phyloP scores from a whole-genome alignment of 2,113 vertebrate species.

The Neoarius graeffei region DNA sequence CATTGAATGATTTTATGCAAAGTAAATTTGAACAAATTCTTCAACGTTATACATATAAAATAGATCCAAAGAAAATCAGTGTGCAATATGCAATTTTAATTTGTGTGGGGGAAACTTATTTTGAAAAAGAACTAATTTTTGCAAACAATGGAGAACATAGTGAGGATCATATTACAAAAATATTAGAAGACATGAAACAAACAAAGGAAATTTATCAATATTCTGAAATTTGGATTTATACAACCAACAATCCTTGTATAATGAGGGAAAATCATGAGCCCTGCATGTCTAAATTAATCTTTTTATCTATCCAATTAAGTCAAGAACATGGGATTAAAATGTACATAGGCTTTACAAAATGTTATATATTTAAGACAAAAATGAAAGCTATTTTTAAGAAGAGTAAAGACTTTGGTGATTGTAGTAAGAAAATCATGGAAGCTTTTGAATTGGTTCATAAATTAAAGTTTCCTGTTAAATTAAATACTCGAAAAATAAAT shows the following conservation, averaged over 20 bases:
- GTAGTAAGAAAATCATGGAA: background rate
- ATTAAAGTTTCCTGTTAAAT: background rate
- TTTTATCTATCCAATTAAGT: background rate
- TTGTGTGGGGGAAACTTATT: too few species aligned
- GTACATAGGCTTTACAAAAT: background rate
- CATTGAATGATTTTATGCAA: too few species aligned
- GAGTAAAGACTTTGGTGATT: background rate
- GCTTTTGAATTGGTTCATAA: rapidly evolving
- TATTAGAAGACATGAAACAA: background rate
- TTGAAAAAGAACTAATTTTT: too few species aligned
- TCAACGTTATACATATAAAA: too few species aligned
- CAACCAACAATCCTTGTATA: constrained; percentile 1
- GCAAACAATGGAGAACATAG: background rate
- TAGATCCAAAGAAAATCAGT: too few species aligned
- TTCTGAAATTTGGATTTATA: background rate
- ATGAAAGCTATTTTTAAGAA: background rate
- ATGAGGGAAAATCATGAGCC: background rate
- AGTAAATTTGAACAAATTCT: too few species aligned
- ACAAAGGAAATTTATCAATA: background rate
- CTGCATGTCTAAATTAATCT: background rate
- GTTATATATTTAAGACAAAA: background rate
- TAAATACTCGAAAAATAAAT: too few species aligned
- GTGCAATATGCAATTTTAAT: background rate
- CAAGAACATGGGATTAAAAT: background rate
- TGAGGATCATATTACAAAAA: background rate